A percentile compares a stretch with the other conserved stretches of the same genome.
phyloP scores from a whole-genome alignment of 2,888 invertebrate species.

The Leucoptera coffeella region DNA sequence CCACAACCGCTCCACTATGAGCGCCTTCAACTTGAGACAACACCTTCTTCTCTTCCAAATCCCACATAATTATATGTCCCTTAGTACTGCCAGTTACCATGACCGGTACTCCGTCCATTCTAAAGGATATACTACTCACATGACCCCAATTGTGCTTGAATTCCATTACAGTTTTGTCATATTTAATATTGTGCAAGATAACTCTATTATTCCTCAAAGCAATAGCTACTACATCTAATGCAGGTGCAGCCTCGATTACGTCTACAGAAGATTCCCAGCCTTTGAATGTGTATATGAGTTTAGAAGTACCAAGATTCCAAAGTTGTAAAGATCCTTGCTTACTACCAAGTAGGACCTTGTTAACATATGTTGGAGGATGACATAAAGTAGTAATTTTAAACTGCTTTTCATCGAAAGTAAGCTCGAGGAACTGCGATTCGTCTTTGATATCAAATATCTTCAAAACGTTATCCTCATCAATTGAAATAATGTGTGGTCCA shows the following conservation, averaged over 20 bases:
- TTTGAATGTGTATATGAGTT: conserved; percentile 69
- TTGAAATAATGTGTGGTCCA: conserved; percentile 76
- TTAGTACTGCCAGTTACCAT: conserved; percentile 77
- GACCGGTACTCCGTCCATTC: conserved; percentile 78
- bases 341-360: conserved; percentile 87
- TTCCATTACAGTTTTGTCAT: conserved; percentile 74
- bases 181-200: conserved; percentile 80
- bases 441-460: conserved; percentile 82
- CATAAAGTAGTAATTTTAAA: conserved; percentile 78
- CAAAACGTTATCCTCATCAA: conserved; percentile 71
- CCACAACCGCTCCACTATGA: conserved; percentile 70
- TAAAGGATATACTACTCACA: conserved; percentile 77
- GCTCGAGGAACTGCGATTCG: conserved; percentile 61
- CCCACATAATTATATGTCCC: conserved; percentile 92
- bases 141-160: conserved; percentile 90
- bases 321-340: conserved; percentile 78
- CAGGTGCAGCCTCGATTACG: conserved; percentile 82
- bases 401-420: conserved; percentile 58
- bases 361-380: conserved; percentile 92
- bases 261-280: conserved; percentile 68
- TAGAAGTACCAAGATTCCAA: conserved; percentile 81
- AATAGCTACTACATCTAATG: conserved; percentile 85
- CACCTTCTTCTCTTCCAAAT: conserved; percentile 75
- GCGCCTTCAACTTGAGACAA: conserved; percentile 75
- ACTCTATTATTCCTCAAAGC: conserved; percentile 80